These are phyloP conservation scores for Mormyrus proboscirostris DNA, from an alignment of 2,797 vertebrate genomes.

Conservation along the genomic window DNA sequence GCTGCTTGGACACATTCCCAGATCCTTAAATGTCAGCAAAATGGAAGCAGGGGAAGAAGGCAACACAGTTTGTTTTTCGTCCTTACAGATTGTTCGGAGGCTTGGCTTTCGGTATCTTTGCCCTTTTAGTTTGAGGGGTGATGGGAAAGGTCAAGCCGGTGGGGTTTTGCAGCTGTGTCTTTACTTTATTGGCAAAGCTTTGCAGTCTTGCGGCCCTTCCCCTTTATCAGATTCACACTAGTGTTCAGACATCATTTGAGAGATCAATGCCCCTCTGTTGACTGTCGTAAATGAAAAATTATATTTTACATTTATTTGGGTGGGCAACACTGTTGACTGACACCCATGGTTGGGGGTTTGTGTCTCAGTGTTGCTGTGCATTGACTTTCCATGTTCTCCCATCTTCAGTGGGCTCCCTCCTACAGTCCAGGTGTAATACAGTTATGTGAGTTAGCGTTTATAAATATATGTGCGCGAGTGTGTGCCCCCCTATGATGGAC, in stretches of 20 bases:
- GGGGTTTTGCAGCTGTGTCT: neutral
- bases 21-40: slow-evolving; percentile 14
- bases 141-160: slow-evolving; percentile 17
- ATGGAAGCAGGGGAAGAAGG: neutral
- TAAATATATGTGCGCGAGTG: neutral
- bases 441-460: neutral
- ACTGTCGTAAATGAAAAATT: neutral
- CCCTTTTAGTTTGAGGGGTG: neutral
- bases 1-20: slow-evolving; percentile 8
- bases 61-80: slow-evolving; percentile 4
- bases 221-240: neutral
- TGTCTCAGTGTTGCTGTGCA: neutral
- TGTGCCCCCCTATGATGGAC: neutral
- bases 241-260: neutral
- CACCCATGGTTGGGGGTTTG: neutral
- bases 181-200: neutral
- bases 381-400: neutral
- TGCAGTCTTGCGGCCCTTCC: neutral
- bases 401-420: neutral
- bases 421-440: neutral
- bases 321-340: neutral
- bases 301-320: neutral
- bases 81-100: neutral
- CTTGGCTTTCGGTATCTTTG: neutral
- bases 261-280: neutral